Conservation (phyloP, 2,888 invertebrate genomes). For the Elegia similella region DNA sequence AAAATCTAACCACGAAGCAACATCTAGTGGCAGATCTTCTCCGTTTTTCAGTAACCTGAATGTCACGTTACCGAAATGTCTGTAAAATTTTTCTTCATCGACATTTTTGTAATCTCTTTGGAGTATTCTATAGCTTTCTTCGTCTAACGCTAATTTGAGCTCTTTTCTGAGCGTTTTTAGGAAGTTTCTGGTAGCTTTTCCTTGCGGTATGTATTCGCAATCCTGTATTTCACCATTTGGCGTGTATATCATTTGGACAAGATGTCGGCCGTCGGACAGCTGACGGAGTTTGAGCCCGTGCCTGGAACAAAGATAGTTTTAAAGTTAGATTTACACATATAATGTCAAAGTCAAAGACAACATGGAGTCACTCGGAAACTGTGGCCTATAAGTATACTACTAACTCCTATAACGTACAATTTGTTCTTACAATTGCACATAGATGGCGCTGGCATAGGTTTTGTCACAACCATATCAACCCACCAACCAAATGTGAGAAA, state of each 20-base stretch:
- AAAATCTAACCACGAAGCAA: constrained; percentile 82
- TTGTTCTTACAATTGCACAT: too few relatives aligned
- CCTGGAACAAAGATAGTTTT: constrained; percentile 62
- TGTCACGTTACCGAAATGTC: constrained; percentile 78
- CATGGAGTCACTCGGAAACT: too few relatives aligned
- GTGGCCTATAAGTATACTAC: too few relatives aligned
- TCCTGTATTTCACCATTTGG: constrained; percentile 82
- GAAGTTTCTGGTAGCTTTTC: constrained; percentile 80
- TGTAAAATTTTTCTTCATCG: constrained; percentile 58
- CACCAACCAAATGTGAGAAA: too few relatives aligned
- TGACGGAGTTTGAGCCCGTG: constrained; percentile 83
- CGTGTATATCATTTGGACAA: constrained; percentile 86
- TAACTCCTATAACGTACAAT: too few relatives aligned
- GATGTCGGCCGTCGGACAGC: constrained; percentile 84
- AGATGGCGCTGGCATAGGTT: too few relatives aligned
- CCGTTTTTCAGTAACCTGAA: constrained; percentile 75
- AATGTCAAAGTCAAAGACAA: too few relatives aligned
- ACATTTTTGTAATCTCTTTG: constrained; percentile 41
- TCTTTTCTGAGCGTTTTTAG: constrained; percentile 81
- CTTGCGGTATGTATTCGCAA: constrained; percentile 84
- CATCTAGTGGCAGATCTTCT: constrained; percentile 68
- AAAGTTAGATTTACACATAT: constrained; percentile 17
- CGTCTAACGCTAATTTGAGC: constrained; percentile 69
- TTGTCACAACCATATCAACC: too few relatives aligned
- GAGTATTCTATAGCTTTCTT: constrained; percentile 54